These are phyloP conservation scores for Neodiprion pinetum DNA, from an alignment of 1,140 invertebrate genomes.

Conservation along the genomic window DNA sequence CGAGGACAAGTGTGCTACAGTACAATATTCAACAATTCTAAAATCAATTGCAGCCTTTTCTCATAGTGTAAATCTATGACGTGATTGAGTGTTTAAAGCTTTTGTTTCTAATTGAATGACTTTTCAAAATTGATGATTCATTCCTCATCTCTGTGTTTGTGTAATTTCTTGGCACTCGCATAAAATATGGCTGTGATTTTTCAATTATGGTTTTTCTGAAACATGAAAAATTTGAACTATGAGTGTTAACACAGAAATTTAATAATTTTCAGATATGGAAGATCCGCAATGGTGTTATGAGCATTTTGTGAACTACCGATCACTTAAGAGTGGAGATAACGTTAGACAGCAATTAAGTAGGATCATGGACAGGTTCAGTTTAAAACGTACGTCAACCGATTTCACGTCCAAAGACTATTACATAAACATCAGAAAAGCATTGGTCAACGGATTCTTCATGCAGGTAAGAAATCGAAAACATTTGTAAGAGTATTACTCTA, in stretches of 20 bases:
- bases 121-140: no score
- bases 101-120: no score
- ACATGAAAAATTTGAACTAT: slow-evolving; percentile 15
- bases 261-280: slow-evolving; percentile 69
- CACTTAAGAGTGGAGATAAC: slow-evolving; percentile 92
- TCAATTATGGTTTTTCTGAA: slow-evolving; percentile 14
- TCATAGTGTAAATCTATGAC: slow-evolving; percentile 11
- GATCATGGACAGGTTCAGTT: slow-evolving; percentile 92
- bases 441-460: slow-evolving; percentile 99
- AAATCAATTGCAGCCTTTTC: background rate
- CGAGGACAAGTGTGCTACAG: slow-evolving; percentile 21
- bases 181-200: background rate
- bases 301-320: slow-evolving; percentile 99
- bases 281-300: slow-evolving; percentile 99
- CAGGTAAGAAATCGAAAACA: slow-evolving; percentile 72
- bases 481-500: background rate
- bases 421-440: slow-evolving; percentile 96
- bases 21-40: no score
- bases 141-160: no score
- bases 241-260: no score
- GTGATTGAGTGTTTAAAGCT: background rate
- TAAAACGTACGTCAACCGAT: slow-evolving; percentile 95
- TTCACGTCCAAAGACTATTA: slow-evolving; percentile 99
- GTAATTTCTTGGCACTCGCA: no score
- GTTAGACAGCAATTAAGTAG: slow-evolving; percentile 82